These are phyloP conservation scores for Cyrtodaria siliqua DNA, from an alignment of 2,888 invertebrate genomes.

Conservation along the genomic window DNA sequence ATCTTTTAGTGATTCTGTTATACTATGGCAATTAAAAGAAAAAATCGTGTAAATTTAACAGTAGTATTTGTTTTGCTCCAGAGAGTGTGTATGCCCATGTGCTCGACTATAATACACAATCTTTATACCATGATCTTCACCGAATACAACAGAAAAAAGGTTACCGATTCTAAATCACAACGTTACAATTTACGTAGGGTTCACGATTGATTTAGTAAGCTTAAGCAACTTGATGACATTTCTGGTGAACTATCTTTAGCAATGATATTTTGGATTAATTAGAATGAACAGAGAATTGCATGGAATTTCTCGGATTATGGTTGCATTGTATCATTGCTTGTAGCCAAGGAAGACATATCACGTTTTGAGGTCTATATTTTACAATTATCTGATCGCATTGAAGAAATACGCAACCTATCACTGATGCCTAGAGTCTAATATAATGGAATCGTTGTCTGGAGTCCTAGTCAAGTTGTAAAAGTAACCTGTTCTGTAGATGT, in stretches of 20 bases:
- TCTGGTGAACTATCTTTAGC: slow-evolving; percentile 32
- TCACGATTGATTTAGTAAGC: slow-evolving; percentile 10
- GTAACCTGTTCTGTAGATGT: slow-evolving; percentile 38
- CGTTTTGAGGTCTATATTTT: slow-evolving; percentile 20
- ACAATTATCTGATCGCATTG: slow-evolving; percentile 7
- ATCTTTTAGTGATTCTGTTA: too few relatives aligned
- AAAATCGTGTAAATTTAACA: too few relatives aligned
- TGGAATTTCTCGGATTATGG: slow-evolving; percentile 32
- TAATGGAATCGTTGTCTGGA: slow-evolving; percentile 25
- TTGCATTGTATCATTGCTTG: slow-evolving; percentile 7
- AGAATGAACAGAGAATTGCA: slow-evolving; percentile 31
- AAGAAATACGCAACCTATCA: slow-evolving; percentile 16
- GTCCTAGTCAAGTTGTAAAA: slow-evolving; percentile 17
- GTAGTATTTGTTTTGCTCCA: too few relatives aligned
- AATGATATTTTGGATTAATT: slow-evolving; percentile 3
- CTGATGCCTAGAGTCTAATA: slow-evolving; percentile 11
- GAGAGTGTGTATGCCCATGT: too few relatives aligned
- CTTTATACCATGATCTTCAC: slow-evolving; percentile 19
- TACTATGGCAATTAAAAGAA: too few relatives aligned
- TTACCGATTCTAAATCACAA: slow-evolving; percentile 11
- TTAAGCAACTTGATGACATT: slow-evolving; percentile 42
- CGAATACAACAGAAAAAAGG: slow-evolving; percentile 19
- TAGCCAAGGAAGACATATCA: slow-evolving; percentile 31
- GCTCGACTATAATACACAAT: not conserved
- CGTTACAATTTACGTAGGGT: not conserved